Percentiles rank a stretch among this genome's conserved stretches.
Conservation (phyloP, 2,797 vertebrate genomes). For the Allobates femoralis region DNA sequence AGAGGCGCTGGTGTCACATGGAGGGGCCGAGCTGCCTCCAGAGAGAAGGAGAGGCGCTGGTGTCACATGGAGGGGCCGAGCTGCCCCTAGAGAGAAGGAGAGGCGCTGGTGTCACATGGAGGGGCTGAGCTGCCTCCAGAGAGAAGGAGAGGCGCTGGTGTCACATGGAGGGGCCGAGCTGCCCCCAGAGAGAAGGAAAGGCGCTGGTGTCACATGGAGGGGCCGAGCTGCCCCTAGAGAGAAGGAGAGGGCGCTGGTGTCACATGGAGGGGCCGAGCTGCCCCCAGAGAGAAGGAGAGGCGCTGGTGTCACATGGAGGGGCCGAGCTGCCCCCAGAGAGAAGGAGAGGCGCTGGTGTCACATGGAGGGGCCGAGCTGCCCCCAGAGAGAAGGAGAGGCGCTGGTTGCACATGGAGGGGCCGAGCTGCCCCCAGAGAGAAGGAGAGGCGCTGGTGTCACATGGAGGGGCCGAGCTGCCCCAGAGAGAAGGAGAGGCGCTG, state of each 20-base stretch:
- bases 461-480: not conserved
- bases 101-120: not conserved
- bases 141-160: slow-evolving; percentile 65
- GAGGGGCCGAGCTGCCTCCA: not conserved
- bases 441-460: slow-evolving; percentile 42
- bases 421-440: slow-evolving; percentile 63
- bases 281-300: slow-evolving; percentile 67
- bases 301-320: not conserved
- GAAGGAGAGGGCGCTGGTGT: not conserved
- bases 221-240: no score
- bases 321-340: no score
- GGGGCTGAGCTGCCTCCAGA: no score
- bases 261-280: not conserved
- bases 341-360: no score
- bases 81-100: not conserved
- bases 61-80: no score
- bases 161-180: not conserved
- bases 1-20: slow-evolving; percentile 47
- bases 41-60: no score
- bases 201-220: no score
- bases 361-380: no score
- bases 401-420: not conserved
- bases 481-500: no score
- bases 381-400: not conserved
- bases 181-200: no score